phyloP scores from a whole-genome alignment of 2,113 vertebrate genomes.

The Ciconia stormi region DNA sequence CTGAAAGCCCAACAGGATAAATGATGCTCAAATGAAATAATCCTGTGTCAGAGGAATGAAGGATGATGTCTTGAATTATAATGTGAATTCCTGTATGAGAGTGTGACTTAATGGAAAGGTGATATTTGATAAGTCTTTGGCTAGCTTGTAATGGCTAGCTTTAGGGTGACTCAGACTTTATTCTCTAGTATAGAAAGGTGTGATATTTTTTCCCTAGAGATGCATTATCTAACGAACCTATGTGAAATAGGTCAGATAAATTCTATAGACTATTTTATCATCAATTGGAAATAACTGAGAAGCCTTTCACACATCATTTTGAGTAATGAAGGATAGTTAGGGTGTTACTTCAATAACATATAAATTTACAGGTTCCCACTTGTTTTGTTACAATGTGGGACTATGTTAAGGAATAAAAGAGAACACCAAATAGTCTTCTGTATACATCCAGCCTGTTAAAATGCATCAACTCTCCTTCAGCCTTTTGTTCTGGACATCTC shows the following conservation, averaged over 20 bases:
- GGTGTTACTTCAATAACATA: background rate
- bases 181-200: background rate
- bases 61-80: conserved; percentile 46
- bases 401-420: background rate
- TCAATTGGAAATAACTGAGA: background rate
- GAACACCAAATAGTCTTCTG: background rate
- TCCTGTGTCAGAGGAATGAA: conserved; percentile 52
- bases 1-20: conserved; percentile 51
- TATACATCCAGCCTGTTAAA: background rate
- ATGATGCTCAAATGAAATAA: conserved; percentile 33
- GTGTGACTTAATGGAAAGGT: conserved; percentile 44
- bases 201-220: background rate
- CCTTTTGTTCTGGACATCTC: background rate
- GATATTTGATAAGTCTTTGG: conserved; percentile 47
- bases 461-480: background rate
- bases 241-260: background rate
- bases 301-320: background rate
- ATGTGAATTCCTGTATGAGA: conserved; percentile 27
- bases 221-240: background rate
- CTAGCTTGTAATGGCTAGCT: conserved; percentile 11
- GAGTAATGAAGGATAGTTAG: background rate
- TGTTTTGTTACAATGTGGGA: background rate
- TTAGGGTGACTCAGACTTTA: background rate
- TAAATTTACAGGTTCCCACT: background rate
- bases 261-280: background rate